phyloP scores from a whole-genome alignment of 2,888 invertebrate genomes.

The Endotricha flammealis region DNA sequence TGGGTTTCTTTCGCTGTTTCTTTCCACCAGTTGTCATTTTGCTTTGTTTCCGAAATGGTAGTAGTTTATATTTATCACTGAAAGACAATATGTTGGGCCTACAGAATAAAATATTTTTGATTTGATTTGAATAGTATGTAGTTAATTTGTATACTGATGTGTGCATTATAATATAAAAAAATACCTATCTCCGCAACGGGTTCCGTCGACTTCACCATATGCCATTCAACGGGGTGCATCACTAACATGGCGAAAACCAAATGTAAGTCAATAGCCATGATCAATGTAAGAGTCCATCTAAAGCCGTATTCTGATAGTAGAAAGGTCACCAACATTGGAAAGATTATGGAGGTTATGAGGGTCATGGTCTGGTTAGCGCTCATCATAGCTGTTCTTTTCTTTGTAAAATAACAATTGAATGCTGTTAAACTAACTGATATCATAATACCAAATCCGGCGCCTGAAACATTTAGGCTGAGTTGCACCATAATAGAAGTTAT shows the following conservation, averaged over 20 bases:
- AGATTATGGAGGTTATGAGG: constrained; percentile 82
- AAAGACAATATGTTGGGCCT: too few relatives aligned
- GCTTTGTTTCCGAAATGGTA: too few relatives aligned
- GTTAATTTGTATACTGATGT: too few relatives aligned
- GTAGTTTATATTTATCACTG: too few relatives aligned
- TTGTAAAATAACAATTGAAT: constrained; percentile 86
- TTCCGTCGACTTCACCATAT: constrained; percentile 60
- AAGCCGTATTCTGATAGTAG: constrained; percentile 82
- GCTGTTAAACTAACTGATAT: constrained; percentile 85
- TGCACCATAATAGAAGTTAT: too few relatives aligned
- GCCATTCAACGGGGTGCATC: constrained; percentile 87
- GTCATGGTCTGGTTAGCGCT: constrained; percentile 85
- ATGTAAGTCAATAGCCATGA: constrained; percentile 83
- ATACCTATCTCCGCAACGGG: constrained; percentile 30
- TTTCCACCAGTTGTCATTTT: too few relatives aligned
- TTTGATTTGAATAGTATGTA: too few relatives aligned
- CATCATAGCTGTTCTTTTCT: constrained; percentile 84
- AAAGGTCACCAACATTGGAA: constrained; percentile 81
- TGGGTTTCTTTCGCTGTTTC: too few relatives aligned
- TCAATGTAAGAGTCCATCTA: constrained; percentile 81
- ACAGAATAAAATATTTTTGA: too few relatives aligned
- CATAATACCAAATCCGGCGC: constrained; percentile 85
- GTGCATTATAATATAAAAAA: too few relatives aligned
- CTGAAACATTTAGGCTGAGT: too few relatives aligned
- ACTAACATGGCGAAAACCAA: constrained; percentile 82